Percentiles rank a stretch among this genome's conserved stretches.
These are phyloP conservation scores for Porites rus DNA, from an alignment of 92 coral and sea anemone genomes.

Conservation along the genomic window DNA sequence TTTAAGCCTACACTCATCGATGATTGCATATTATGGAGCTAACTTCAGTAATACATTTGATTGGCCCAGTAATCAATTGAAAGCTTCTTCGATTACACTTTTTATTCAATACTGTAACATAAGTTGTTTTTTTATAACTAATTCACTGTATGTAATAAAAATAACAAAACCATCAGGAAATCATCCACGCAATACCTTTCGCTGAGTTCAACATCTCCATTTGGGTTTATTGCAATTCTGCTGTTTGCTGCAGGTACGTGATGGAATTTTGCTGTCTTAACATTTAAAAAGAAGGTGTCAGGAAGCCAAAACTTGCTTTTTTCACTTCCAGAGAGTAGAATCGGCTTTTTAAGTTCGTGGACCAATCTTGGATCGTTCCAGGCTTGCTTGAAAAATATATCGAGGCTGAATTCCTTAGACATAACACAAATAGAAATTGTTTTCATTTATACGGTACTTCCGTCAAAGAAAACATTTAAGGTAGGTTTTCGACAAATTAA, in stretches of 20 bases:
- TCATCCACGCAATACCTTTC: constrained; percentile 71
- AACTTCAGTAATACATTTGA: no score
- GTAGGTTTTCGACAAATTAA: background rate
- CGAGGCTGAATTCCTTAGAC: constrained; percentile 85
- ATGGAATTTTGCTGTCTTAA: constrained; percentile 90
- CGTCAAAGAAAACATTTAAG: background rate
- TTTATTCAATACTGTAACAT: no score
- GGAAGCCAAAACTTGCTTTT: constrained; percentile 92
- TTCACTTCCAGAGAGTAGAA: constrained; percentile 82
- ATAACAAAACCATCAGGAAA: background rate
- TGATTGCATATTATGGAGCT: no score
- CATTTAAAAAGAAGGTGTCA: constrained; percentile 94
- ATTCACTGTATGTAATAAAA: background rate
- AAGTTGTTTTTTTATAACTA: no score
- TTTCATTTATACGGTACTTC: no score
- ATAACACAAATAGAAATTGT: background rate
- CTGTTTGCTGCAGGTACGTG: constrained; percentile 86
- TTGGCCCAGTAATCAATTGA: no score
- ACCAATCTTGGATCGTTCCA: constrained; percentile 94
- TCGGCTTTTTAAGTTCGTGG: constrained; percentile 64
- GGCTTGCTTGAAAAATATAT: constrained; percentile 94
- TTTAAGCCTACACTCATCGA: no score
- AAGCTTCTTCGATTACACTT: no score
- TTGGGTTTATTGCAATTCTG: constrained; percentile 76
- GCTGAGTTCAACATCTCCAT: constrained; percentile 88